A percentile compares a stretch with the other conserved stretches of the same genome.
Evolutionary conservation across 2,113 vertebrate species (phyloP).

Genomic region (Pachyramphus minor): DNA sequence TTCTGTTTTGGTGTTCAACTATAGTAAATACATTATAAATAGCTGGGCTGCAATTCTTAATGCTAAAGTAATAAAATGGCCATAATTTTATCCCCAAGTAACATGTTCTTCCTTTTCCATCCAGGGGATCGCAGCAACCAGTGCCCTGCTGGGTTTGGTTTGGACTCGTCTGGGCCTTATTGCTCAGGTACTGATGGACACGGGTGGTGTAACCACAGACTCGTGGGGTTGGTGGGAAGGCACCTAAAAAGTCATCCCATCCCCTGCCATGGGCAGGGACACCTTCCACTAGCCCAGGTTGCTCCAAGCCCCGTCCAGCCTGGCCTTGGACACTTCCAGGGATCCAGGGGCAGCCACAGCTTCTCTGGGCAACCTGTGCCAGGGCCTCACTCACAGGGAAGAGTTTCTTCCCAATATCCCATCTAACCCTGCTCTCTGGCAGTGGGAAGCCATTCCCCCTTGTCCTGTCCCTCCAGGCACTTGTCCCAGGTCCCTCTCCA

Average conservation of each 20-base stretch:
- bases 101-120: neutral
- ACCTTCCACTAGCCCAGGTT: neutral
- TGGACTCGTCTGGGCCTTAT: constrained; percentile 85
- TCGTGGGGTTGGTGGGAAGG: neutral
- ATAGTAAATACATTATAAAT: neutral
- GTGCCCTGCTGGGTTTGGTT: constrained; percentile 86
- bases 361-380: neutral
- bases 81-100: neutral
- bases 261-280: neutral
- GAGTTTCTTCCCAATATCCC: fast-evolving
- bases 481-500: neutral
- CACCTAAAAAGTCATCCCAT: neutral
- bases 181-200: constrained; percentile 82
- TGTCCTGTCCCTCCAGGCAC: neutral
- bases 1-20: neutral
- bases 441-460: neutral
- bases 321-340: neutral
- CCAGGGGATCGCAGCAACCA: constrained; percentile 92
- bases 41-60: neutral
- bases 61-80: neutral
- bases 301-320: fast-evolving
- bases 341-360: too few relatives aligned
- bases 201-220: neutral
- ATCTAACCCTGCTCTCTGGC: neutral
- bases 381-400: fast-evolving